Percentiles rank a stretch among this genome's conserved stretches.
Evolutionary conservation across 2,888 invertebrate species (phyloP).

Genomic region (Rapana venosa): DNA sequence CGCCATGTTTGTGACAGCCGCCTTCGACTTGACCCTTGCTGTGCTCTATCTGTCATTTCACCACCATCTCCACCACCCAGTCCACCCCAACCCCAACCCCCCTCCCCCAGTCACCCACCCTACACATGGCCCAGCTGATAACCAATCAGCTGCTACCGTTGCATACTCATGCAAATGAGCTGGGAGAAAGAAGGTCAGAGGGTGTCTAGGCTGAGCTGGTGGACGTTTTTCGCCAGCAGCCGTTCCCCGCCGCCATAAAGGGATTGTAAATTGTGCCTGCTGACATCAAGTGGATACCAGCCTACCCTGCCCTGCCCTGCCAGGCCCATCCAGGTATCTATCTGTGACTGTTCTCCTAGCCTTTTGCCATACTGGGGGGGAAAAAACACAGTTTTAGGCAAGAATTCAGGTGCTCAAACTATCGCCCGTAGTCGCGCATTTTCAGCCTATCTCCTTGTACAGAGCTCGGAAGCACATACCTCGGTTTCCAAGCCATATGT

Average conservation of each 20-base stretch:
- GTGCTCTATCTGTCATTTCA: slow-evolving; percentile 24
- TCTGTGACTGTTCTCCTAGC: not conserved
- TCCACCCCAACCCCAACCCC: not conserved
- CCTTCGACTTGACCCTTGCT: slow-evolving; percentile 17
- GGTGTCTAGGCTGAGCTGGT: slow-evolving; percentile 24
- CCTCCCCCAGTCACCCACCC: not conserved
- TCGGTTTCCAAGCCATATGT: slow-evolving; percentile 22
- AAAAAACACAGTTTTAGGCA: no score
- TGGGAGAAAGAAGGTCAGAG: slow-evolving; percentile 42
- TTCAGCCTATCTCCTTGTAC: not conserved
- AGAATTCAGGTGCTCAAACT: no score
- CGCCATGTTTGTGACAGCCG: slow-evolving; percentile 13
- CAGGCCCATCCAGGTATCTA: slow-evolving; percentile 11
- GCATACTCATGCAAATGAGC: slow-evolving; percentile 46
- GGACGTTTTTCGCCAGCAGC: not conserved
- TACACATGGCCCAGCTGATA: slow-evolving; percentile 31
- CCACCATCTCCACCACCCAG: not conserved
- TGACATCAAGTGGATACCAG: slow-evolving; percentile 37
- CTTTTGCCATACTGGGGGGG: not conserved
- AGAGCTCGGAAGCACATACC: slow-evolving; percentile 9
- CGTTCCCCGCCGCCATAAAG: not conserved
- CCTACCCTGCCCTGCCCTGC: not conserved
- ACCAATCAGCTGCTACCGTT: slow-evolving; percentile 46
- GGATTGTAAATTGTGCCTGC: slow-evolving; percentile 39
- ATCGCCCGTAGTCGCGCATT: not conserved